Evolutionary conservation across 2,797 vertebrate species (phyloP), one percentile per base, ranked within the genome.

Genomic region (Chelon labrosus): DNA sequence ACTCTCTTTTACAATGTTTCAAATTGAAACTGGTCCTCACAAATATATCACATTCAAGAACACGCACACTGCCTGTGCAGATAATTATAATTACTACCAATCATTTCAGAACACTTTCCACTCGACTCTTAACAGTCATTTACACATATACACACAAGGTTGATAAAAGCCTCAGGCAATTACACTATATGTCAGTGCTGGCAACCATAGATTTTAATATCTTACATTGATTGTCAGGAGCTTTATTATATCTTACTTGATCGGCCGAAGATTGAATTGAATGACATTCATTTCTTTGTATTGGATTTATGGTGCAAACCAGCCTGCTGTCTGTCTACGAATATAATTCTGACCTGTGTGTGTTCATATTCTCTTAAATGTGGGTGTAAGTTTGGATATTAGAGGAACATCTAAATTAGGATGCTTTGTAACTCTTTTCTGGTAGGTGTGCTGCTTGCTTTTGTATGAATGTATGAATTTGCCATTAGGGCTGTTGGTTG

Each of bases 281-380:
- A 22, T 31, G 3, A 57, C 71, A 75, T 83, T 78, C 65, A 54
- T 61, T 52, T 67, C 8, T 68, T 44, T 27, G 20, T 64, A 10
- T 3, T 20, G 20, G 10, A 80, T 77, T 83, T 52, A 62, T 61
- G 10, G 22, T 46, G 31, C 38, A 55, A 51, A 47, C 16, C 41
- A 59, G 59, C 37, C 17, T 27, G 39, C 25, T 42, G 57, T 55
- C 17, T 60, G 22, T 17, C 46, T 12, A 27, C 39, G 31, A 70
- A 54, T 54, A 42, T 61, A 42, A 57, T 55, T 2, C 31, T 31
- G 31, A 31, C 4, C 31, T 31, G 4, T 58, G 20, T 56, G 39
- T 14, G 12, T 16, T 31, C 31, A 31, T 31, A 31, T 31, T 31
- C 31, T 31, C 31, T 31, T 7, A 22, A 22, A 7, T 31, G 31